These are phyloP conservation scores for Taenioides sp. DNA, from an alignment of 2,797 vertebrate species.

Conservation along the genomic window DNA sequence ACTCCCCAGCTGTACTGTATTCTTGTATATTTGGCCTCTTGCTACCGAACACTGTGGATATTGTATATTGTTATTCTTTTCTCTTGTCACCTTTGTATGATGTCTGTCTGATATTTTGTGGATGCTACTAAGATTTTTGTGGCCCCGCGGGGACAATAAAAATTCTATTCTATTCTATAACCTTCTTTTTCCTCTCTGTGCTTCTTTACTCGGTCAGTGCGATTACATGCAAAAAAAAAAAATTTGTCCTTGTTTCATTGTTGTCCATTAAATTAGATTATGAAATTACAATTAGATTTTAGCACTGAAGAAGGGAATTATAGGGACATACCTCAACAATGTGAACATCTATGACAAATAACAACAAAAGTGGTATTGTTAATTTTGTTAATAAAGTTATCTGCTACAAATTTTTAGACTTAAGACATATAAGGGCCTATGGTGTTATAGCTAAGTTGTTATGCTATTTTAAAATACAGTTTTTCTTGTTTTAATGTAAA, in stretches of 20 bases:
- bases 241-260: not conserved
- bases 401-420: not conserved
- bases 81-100: constrained; percentile 81
- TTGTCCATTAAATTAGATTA: not conserved
- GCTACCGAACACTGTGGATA: constrained; percentile 83
- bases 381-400: not conserved
- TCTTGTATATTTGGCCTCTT: constrained; percentile 81
- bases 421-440: not conserved
- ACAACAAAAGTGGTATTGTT: not conserved
- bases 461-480: not conserved
- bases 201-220: constrained; percentile 52
- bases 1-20: constrained; percentile 68
- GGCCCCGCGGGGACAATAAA: constrained; percentile 81
- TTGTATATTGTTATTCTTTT: constrained; percentile 82
- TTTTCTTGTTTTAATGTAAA: not conserved
- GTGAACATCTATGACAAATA: too few species aligned
- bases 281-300: too few species aligned
- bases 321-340: too few species aligned
- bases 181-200: constrained; percentile 67
- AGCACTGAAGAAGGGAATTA: too few species aligned
- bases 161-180: constrained; percentile 81
- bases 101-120: constrained; percentile 81
- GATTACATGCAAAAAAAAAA: constrained; percentile 1
- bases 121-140: constrained; percentile 74
- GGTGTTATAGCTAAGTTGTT: not conserved